Evolutionary conservation across 2,888 invertebrate genomes (phyloP).

Genomic region (Priapulus caudatus): DNA sequence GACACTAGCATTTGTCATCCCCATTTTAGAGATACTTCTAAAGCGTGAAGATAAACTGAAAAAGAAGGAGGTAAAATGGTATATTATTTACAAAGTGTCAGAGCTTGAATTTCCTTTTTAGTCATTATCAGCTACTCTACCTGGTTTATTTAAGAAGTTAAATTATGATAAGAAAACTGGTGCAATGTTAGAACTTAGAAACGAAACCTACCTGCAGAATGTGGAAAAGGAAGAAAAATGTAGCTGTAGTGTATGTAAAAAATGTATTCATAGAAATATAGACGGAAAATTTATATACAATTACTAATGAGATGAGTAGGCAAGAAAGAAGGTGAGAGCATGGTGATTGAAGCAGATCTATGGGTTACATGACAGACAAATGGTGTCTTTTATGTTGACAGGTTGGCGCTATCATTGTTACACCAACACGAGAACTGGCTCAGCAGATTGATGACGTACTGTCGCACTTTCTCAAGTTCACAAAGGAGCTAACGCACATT

Average conservation of each 20-base stretch:
- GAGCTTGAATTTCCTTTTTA: neutral
- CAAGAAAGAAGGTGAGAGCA: too few species aligned
- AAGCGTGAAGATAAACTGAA: constrained; percentile 33
- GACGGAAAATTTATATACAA: too few species aligned
- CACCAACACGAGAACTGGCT: constrained; percentile 90
- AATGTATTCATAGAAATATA: too few species aligned
- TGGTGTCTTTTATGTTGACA: too few species aligned
- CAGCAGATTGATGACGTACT: constrained; percentile 60
- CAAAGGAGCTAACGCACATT: neutral
- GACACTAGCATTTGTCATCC: constrained; percentile 87
- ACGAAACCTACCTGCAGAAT: too few species aligned
- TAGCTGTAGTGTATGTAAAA: too few species aligned
- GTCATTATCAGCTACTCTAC: neutral
- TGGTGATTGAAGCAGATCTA: too few species aligned
- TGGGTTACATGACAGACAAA: constrained; percentile 48
- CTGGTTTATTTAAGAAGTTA: too few species aligned
- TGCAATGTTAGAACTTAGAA: too few species aligned
- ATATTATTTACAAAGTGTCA: neutral
- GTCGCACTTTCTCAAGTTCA: constrained; percentile 26
- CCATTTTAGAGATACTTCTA: constrained; percentile 69
- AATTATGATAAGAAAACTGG: too few species aligned
- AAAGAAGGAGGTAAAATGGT: constrained; percentile 32
- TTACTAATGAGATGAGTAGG: too few species aligned
- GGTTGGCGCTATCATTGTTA: constrained; percentile 77
- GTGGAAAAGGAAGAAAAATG: too few species aligned